Base-by-base conservation (phyloP, 2,113 vertebrate genomes). In the Tautogolabrus adspersus region DNA sequence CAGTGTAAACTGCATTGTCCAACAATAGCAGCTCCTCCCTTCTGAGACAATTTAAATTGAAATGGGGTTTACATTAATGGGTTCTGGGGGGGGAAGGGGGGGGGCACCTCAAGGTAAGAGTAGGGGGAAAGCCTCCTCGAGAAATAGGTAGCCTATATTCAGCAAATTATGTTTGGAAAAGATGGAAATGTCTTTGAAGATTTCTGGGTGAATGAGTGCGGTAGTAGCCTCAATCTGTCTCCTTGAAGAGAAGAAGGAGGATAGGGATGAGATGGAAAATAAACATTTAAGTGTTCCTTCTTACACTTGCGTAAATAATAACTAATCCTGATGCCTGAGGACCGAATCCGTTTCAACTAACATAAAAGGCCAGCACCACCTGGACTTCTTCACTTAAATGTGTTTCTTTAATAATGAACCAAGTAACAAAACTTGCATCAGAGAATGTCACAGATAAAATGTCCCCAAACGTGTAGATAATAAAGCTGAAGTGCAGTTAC, bases 11-110 rank as follows among this genome's bases (percentile, higher is more conserved):
- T 18, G 11, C 49, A 72, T 63, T 82, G 77, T 84, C 87, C 82
- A 80, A 80, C 38, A 89, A 86, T 85, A 56, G 66, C 16, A 38
- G 62, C 80, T 85, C 77, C 77, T 89, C 83, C 82, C 84, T 60
- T 83, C 82, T 67, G 88, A 84, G 80, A 71, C 75, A 19, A 42
- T 47, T 70, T 34, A 92, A 89, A 91, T 79, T 88, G 84, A 79
- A 81, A 77, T 69, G 58, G 85, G 91, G 66, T 91, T 90, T 90
- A 84, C 81, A 69, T 70, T 82, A 89, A 92, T 82, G 82, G 55
- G 55, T 69, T 69, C 34, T 44, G 37, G 40, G 61, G 42, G 34
- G 42, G 16, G 8, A 18, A 83, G 66, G 42, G 16, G 8, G 13
- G 81, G 66, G 58, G 5, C 58, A 74, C 77, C 66, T 52, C 56